Evolutionary conservation across 23 tunicate genomes (phyloP).

Genomic region (Oikopleura vanhoeffeni): DNA sequence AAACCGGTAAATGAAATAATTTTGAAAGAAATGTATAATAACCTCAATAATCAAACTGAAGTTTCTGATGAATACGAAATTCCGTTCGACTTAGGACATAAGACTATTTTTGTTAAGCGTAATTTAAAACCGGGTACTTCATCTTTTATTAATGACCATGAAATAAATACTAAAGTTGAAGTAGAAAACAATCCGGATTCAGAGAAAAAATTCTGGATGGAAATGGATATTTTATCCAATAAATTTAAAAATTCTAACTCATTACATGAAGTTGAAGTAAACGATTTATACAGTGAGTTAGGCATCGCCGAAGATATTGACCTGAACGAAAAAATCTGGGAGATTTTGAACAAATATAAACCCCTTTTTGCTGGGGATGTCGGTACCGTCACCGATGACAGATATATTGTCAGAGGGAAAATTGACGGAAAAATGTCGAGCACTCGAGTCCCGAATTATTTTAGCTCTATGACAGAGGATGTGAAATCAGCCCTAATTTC

Average conservation of each 20-base stretch:
- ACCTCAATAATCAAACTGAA: too few relatives aligned
- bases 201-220: not conserved
- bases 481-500: not conserved
- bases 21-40: too few relatives aligned
- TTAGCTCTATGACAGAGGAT: not conserved
- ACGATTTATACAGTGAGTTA: not conserved
- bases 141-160: too few relatives aligned
- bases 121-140: too few relatives aligned
- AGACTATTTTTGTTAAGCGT: too few relatives aligned
- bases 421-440: not conserved
- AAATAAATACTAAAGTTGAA: too few relatives aligned
- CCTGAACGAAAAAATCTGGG: not conserved
- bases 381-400: not conserved
- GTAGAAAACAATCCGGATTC: not conserved
- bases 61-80: too few relatives aligned
- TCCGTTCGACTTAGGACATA: too few relatives aligned
- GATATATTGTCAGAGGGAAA: not conserved
- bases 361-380: not conserved
- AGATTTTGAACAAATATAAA: not conserved
- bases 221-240: not conserved
- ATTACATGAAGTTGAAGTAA: not conserved
- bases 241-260: not conserved
- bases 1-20: too few relatives aligned
- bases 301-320: not conserved
- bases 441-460: not conserved